Evolutionary conservation across 2,797 vertebrate species (phyloP), one percentile per base, ranked within the genome.

Genomic region (Pelochelys cantorii): DNA sequence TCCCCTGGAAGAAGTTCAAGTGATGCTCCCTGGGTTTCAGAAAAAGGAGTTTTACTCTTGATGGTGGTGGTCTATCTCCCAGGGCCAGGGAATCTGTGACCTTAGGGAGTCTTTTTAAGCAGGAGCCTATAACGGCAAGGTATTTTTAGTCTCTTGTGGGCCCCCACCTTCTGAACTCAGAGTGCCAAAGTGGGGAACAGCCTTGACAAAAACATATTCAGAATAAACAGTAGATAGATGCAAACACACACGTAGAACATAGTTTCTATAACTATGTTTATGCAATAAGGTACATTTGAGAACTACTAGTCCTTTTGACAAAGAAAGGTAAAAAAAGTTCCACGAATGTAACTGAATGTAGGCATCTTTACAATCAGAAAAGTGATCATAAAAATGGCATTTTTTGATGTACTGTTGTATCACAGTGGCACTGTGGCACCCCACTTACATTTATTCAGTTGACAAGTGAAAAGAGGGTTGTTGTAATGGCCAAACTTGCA

Each of bases 381-480:
- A 89, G 79, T 81, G 6, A 7, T 2, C 29, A 4, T 52, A 29
- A 37, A 81, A 82, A 7, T 81, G 15, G 37, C 54, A 5, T 5
- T 8, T 10, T 83, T 7, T 88, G 77, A 23, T 1, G 6, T 77
- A 52, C 0, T 77, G 13, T 81, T 81, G 31, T 75, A 79, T 22
- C 5, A 15, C n/a, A n/a, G n/a, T 81, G 15, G 37, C 54, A 5
- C 60, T 3, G 37, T 42, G n/a, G 0, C 0, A 3, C 14, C 27
- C 1, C 34, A 54, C 29, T 1, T 48, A 77, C 34, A 54, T 23
- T 0, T 3, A 5, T 54, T 2, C 1, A 11, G 3, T 29, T 4
- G 52, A 4, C 59, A 22, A 79, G 11, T 56, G 10, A 78, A 93
- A 93, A 89, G 10, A 37, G n/a, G 1, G 65, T 1, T 27, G 71